A percentile compares a stretch with the other conserved stretches of the same genome.
Conservation (phyloP, 1,140 invertebrate genomes). For the Hermetia illucens region DNA sequence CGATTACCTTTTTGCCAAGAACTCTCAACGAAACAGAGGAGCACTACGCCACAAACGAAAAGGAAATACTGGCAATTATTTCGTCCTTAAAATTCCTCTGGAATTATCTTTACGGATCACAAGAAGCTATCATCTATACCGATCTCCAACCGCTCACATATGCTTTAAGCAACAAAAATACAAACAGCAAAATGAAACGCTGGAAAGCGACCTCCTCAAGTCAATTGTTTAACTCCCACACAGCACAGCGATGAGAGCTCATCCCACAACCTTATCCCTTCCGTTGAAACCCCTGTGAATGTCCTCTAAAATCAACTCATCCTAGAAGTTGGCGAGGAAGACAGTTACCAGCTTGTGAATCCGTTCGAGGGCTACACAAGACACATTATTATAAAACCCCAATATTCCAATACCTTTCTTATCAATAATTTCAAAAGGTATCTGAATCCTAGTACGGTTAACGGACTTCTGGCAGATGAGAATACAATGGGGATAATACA, state of each 20-base stretch:
- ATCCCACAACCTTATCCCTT: not conserved
- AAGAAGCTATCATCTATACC: constrained; percentile 15
- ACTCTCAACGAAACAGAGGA: constrained; percentile 13
- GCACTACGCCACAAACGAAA: constrained; percentile 25
- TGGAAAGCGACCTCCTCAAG: constrained; percentile 12
- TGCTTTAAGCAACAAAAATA: constrained; percentile 28
- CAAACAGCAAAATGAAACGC: constrained; percentile 16
- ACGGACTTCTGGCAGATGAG: constrained; percentile 5
- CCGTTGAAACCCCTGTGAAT: constrained; percentile 6
- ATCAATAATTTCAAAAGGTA: constrained; percentile 5
- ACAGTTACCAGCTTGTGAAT: constrained; percentile 1
- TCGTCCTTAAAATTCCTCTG: constrained; percentile 27
- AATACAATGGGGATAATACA: constrained; percentile 6
- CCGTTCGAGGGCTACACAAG: constrained; percentile 4
- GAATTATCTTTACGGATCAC: constrained; percentile 22
- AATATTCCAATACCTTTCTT: constrained; percentile 2
- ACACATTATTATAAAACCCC: not conserved
- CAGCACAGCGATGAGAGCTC: not conserved
- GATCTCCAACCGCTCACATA: constrained; percentile 15
- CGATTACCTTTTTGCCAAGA: constrained; percentile 24
- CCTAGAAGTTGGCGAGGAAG: constrained; percentile 2
- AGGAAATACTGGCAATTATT: constrained; percentile 30
- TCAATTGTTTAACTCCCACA: not conserved
- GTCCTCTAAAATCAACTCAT: constrained; percentile 9
- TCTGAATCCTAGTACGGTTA: constrained; percentile 6